These are phyloP conservation scores for Nebria ingens DNA, from an alignment of 1,140 invertebrate genomes.

Conservation along the genomic window DNA sequence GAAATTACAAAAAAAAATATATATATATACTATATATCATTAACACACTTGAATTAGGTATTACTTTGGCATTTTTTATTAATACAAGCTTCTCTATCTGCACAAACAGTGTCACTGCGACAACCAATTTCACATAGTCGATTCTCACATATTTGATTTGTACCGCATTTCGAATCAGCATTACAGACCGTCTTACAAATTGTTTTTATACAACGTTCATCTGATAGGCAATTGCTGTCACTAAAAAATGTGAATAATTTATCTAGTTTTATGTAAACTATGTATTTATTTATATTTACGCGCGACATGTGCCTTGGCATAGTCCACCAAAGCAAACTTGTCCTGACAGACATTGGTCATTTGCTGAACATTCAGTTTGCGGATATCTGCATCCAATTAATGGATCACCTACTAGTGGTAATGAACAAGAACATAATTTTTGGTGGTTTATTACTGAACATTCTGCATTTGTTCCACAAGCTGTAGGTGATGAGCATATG, in stretches of 20 bases:
- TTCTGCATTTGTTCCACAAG: slow-evolving; percentile 73
- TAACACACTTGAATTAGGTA: slow-evolving; percentile 16
- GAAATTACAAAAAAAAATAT: slow-evolving; percentile 23
- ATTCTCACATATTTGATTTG: slow-evolving; percentile 76
- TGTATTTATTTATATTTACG: slow-evolving; percentile 35
- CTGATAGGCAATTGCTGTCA: slow-evolving; percentile 67
- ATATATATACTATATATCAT: slow-evolving; percentile 1
- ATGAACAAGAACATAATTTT: slow-evolving; percentile 62
- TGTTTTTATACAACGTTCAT: slow-evolving; percentile 72
- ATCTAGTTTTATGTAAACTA: slow-evolving; percentile 7
- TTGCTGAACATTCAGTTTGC: slow-evolving; percentile 46
- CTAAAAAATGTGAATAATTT: slow-evolving; percentile 38
- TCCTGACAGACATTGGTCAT: slow-evolving; percentile 53
- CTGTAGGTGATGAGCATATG: slow-evolving; percentile 59
- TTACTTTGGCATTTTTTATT: slow-evolving; percentile 70
- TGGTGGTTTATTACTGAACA: slow-evolving; percentile 59
- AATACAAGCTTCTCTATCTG: slow-evolving; percentile 62
- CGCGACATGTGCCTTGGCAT: slow-evolving; percentile 64
- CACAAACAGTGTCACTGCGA: slow-evolving; percentile 68
- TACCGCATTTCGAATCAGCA: slow-evolving; percentile 65
- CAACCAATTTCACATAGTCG: slow-evolving; percentile 77
- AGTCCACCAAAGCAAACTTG: slow-evolving; percentile 61
- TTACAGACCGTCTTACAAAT: slow-evolving; percentile 76
- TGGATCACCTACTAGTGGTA: slow-evolving; percentile 63
- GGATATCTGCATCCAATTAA: slow-evolving; percentile 58